Evolutionary conservation across 1,140 invertebrate species (phyloP).

Genomic region (Lasioglossum baleicum): DNA sequence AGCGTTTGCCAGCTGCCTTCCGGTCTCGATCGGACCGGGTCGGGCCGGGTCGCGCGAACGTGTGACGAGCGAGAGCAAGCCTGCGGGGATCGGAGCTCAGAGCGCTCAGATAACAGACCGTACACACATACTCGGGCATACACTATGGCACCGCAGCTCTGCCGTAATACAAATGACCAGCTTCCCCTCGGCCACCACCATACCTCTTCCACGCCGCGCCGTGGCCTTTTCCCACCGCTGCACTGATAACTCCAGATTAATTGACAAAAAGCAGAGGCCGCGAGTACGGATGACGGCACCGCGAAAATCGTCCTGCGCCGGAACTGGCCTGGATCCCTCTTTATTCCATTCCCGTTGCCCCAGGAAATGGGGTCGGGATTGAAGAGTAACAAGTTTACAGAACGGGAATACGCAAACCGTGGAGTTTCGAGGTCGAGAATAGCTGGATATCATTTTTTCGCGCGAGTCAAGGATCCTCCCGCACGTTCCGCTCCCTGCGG

Average conservation of each 20-base stretch:
- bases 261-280: slow-evolving; percentile 60
- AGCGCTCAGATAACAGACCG: slow-evolving; percentile 58
- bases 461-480: too few relatives aligned
- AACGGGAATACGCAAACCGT: too few relatives aligned
- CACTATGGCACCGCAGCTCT: slow-evolving; percentile 21
- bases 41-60: slow-evolving; percentile 2
- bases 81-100: slow-evolving; percentile 3
- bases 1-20: background rate
- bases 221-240: background rate
- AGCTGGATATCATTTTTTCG: too few relatives aligned
- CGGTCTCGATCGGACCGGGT: background rate
- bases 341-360: slow-evolving; percentile 7
- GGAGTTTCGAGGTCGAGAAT: too few relatives aligned
- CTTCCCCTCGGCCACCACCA: slow-evolving; percentile 26
- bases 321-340: slow-evolving; percentile 16
- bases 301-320: slow-evolving; percentile 39
- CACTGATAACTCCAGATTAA: slow-evolving; percentile 63
- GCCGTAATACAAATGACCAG: slow-evolving; percentile 66
- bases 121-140: slow-evolving; percentile 39
- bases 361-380: slow-evolving; percentile 5
- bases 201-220: background rate
- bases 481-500: too few relatives aligned
- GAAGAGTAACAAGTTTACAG: slow-evolving; percentile 23
- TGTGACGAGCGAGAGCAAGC: slow-evolving; percentile 5
- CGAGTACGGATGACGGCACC: slow-evolving; percentile 47